Evolutionary conservation across 2,797 vertebrate species (phyloP).

Genomic region (Aeoliscus strigatus): DNA sequence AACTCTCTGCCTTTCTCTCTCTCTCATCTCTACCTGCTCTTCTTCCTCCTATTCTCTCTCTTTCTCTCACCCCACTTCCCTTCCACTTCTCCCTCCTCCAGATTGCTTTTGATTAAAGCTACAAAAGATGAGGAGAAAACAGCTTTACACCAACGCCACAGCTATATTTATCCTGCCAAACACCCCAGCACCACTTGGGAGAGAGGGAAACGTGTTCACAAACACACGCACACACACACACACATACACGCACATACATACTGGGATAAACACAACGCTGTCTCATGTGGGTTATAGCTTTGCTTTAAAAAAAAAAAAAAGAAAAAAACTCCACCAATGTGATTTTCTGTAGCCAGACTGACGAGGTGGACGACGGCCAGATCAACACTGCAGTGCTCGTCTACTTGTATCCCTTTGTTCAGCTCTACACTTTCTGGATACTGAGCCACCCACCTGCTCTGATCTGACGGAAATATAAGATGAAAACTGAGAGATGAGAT

Average conservation of each 20-base stretch:
- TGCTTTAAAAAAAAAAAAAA: too few species aligned
- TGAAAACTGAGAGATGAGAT: too few species aligned
- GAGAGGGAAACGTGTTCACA: constrained; percentile 43
- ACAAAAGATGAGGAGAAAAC: constrained; percentile 71
- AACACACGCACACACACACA: constrained; percentile 17
- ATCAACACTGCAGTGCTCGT: constrained; percentile 5
- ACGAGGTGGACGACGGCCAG: constrained; percentile 39
- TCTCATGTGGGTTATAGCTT: constrained; percentile 61
- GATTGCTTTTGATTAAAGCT: constrained; percentile 82
- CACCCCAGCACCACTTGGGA: constrained; percentile 70
- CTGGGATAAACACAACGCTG: constrained; percentile 45
- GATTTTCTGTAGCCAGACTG: constrained; percentile 48
- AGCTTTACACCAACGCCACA: constrained; percentile 73
- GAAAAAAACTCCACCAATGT: constrained; percentile 63
- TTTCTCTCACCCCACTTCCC: constrained; percentile 30
- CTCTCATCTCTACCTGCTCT: constrained; percentile 1
- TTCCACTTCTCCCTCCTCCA: constrained; percentile 70
- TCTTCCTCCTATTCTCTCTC: constrained; percentile 10
- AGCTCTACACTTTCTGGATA: too few species aligned
- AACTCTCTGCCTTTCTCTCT: constrained; percentile 17
- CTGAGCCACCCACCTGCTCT: too few species aligned
- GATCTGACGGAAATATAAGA: too few species aligned
- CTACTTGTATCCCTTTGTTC: too few species aligned
- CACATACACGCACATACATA: constrained; percentile 19
- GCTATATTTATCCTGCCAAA: constrained; percentile 80